Evolutionary conservation across 2,888 invertebrate genomes (phyloP), one percentile per base, ranked within the genome.

Genomic region (Cotesia congregata): DNA sequence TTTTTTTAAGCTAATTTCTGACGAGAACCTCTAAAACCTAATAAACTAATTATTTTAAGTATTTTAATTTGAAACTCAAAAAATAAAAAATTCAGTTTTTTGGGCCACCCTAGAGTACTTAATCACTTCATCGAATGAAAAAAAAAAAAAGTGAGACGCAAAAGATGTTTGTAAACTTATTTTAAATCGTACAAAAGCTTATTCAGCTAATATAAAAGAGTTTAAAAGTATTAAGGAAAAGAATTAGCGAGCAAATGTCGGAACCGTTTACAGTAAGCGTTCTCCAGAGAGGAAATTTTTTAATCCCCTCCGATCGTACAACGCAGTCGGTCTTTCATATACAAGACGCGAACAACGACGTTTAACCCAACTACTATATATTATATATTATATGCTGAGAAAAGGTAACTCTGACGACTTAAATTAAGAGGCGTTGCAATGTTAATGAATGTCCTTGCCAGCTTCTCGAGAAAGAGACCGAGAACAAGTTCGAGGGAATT

Each of bases 381-480:
- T 62, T 67, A 67, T 38, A 38, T 50, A 50, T 50, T 75, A 50
- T 67, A 65, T 40, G 30, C 65, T 12, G 12, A 50, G 50, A 50
- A 30, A 30, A 12, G 38, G 70, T 30, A 39, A 73, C 74, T 70
- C 71, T n/a, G 7, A 40, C 75, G 41, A 69, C 65, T 69, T 73
- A 72, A 78, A 78, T 78, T 75, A 78, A 77, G 77, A 78, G 74
- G 72, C 77, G 72, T 72, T 79, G 71, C 77, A 75, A 77, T 77
- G 77, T 75, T 78, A 76, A 78, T 77, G 77, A 77, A 77, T 77
- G 77, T 77, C 70, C 61, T 74, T 74, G 74, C 65, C 77, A 73
- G 70, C 61, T 20, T 40, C 68, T 60, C 50, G 50, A 2, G 50
- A 61, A 39, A 74, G 67, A 30, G 15, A 1, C 61, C 59, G 65